Evolutionary conservation across 2,888 invertebrate genomes (phyloP).

Genomic region (Tolmerus cingulatus): DNA sequence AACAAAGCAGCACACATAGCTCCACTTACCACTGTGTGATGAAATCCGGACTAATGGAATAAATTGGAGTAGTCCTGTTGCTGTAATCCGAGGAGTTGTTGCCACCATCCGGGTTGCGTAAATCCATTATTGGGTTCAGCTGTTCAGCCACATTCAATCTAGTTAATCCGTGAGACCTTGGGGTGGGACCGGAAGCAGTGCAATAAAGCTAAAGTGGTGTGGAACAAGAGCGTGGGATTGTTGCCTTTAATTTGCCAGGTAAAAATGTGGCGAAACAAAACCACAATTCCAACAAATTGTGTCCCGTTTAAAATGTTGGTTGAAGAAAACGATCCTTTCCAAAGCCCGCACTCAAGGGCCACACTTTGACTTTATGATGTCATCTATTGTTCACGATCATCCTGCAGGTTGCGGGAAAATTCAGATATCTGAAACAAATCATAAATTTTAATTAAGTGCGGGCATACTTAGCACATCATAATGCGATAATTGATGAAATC

Average conservation of each 20-base stretch:
- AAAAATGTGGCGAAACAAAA: not conserved
- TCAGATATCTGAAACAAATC: not conserved
- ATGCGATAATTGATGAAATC: not conserved
- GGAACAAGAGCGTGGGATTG: not conserved
- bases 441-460: not conserved
- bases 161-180: not conserved
- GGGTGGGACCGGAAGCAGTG: not conserved
- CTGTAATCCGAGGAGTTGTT: constrained; percentile 66
- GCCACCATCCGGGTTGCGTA: constrained; percentile 53
- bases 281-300: not conserved
- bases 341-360: constrained; percentile 2
- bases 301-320: not conserved
- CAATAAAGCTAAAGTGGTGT: not conserved
- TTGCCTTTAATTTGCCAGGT: not conserved
- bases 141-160: constrained; percentile 28
- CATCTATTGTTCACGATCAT: constrained; percentile 43
- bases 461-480: not conserved
- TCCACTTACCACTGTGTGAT: constrained; percentile 78
- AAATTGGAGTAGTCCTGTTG: constrained; percentile 76
- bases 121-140: constrained; percentile 49
- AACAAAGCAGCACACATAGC: not conserved
- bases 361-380: constrained; percentile 39
- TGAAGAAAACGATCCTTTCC: constrained; percentile 2
- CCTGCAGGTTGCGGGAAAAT: constrained; percentile 2
- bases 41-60: constrained; percentile 78